These are phyloP conservation scores for Ailuropoda melanoleuca DNA, from an alignment of 2,113 vertebrate species.

Conservation along the genomic window DNA sequence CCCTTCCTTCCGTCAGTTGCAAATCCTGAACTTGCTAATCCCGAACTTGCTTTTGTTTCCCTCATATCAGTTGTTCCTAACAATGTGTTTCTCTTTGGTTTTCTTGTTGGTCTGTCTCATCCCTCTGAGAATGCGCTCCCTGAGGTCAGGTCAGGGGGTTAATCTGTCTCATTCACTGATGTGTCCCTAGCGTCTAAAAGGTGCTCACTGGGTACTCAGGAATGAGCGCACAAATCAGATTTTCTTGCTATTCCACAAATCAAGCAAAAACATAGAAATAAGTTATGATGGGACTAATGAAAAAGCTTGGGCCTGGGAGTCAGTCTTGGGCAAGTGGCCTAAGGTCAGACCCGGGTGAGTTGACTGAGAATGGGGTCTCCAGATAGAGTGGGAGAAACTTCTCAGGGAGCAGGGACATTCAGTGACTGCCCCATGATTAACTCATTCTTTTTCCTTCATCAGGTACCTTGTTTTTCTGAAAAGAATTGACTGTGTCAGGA, in stretches of 20 bases:
- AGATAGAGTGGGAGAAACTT: not conserved
- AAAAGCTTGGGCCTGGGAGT: not conserved
- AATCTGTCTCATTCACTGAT: not conserved
- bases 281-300: not conserved
- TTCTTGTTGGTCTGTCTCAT: not conserved
- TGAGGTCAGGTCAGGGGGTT: not conserved
- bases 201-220: not conserved
- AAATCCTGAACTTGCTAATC: not conserved
- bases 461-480: not conserved
- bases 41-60: not conserved
- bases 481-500: not conserved
- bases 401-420: not conserved
- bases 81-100: not conserved
- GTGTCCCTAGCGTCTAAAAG: not conserved
- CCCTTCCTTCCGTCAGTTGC: not conserved
- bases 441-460: not conserved
- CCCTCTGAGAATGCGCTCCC: not conserved
- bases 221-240: not conserved
- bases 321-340: too few species aligned
- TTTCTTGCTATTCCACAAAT: not conserved
- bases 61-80: not conserved
- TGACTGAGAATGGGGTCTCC: not conserved
- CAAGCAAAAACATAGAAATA: not conserved
- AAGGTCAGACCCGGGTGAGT: not conserved
- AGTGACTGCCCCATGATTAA: rapidly evolving